A percentile compares a stretch with the other conserved stretches of the same genome.
Conservation (phyloP, 2,113 vertebrate genomes). For the Phodopus roborovskii region DNA sequence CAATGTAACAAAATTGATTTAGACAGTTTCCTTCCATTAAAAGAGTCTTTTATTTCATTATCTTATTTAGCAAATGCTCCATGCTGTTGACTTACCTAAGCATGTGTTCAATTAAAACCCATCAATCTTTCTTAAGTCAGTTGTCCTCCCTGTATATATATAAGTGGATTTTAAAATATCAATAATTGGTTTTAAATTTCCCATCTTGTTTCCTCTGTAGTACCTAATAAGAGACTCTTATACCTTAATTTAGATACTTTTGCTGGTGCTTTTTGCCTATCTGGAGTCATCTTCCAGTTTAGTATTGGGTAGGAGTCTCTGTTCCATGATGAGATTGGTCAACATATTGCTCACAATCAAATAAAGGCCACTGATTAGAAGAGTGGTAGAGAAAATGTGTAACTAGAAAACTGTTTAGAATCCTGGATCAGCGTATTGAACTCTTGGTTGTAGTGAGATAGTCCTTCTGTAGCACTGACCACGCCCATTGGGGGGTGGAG, state of each 20-base stretch:
- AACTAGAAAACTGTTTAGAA: not conserved
- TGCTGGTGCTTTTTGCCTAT: not conserved
- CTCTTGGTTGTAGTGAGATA: no score
- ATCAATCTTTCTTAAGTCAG: not conserved
- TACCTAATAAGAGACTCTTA: not conserved
- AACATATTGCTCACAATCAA: not conserved
- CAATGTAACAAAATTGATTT: not conserved
- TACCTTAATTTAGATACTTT: not conserved
- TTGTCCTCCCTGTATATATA: not conserved
- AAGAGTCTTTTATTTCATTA: conserved; percentile 17
- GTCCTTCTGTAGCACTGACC: no score
- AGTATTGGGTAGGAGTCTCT: fast-evolving
- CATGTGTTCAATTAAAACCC: not conserved
- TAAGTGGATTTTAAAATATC: conserved; percentile 11
- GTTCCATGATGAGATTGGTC: not conserved
- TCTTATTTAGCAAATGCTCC: not conserved
- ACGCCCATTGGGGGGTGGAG: no score
- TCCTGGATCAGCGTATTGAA: not conserved
- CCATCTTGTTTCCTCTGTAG: not conserved
- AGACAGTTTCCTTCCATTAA: not conserved
- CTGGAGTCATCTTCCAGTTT: not conserved
- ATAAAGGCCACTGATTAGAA: not conserved
- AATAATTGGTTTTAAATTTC: not conserved
- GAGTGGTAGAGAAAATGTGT: no score
- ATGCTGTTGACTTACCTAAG: not conserved